Base-by-base conservation (phyloP, 2,888 invertebrate genomes). In the Tanypteryx hageni region DNA sequence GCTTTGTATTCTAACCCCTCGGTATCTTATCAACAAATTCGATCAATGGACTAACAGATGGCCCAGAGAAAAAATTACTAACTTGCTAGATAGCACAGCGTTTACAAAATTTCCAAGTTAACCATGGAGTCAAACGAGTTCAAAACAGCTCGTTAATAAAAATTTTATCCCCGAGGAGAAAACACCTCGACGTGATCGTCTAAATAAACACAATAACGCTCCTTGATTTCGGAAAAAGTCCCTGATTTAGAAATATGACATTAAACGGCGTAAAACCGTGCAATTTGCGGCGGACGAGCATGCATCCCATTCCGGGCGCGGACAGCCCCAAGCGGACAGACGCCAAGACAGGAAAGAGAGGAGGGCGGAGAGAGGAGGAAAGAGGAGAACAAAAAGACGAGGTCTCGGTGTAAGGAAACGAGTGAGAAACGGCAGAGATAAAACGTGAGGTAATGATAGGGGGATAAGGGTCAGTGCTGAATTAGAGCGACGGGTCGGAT, bases 131-230 rank as follows among this genome's bases (percentile, higher is more conserved):
- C 18, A 68, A 68, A 68, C 68, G 44, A 8, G 22, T 27, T 76
- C 22, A 27, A 76, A 27, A 7, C 27, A 27, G 13, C 76, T 27
- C 11, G 27, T 27, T 76, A 76, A 76, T 76, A 76, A 10, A 22
- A 10, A 22, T 22, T 27, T 27, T 22, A 2, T 22, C 76, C 76
- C 27, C 2, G 27, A 27, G 76, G 76, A 4, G 27, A 27, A 44
- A 76, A 76, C 76, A 76, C 76, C 76, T 76, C 18, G 27, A 22
- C 22, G 76, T 22, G 76, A 22, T 76, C 22, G 11, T 76, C 76
- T 76, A 76, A 76, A 76, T 76, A 76, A 76, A 76, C 76, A 76
- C 76, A 76, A 76, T 76, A 76, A 27, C 76, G 76, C 76, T 76
- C 11, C 76, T 76, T 76, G 76, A 76, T 76, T 76, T 27, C 76